Base-by-base conservation (phyloP, 1,140 invertebrate species). In the Anastatus disparis region DNA sequence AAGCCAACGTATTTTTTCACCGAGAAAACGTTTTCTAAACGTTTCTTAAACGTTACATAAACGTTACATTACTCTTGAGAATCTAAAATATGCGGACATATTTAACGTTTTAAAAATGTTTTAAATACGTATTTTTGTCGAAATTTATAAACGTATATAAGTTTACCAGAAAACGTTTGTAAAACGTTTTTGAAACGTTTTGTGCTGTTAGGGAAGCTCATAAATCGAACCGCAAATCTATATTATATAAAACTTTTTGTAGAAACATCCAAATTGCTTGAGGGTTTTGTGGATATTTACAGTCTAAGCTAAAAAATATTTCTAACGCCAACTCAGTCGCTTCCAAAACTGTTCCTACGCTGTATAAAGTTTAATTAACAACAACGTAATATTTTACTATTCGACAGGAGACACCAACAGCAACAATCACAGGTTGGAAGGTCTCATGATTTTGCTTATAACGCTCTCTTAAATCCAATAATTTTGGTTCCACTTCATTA, bases 401-500 rank as follows among this genome's bases (percentile, higher is more conserved):
- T 10, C 50, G 26, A 24, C 22, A 6, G 0, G 53, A 4, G 29
- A 35, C 35, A 1, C 70, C 63, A 35, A 56, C 50, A 15, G 61
- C 40, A 3, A 58, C 58, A 9, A 72, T 52, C 2, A 72, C 13
- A 3, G 70, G 70, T 40, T 72, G 70, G 1, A 72, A 48, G 0
- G 70, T 72, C 4, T 72, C 46, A 8, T 46, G 55, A 59, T 44
- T 66, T 59, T 27, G n/a, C 29, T 61, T 55, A 15, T 66, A 40
- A 13, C 59, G 44, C n/a, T 24, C 0, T 1, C 53, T 24, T 46
- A 66, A 44, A 52, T 66, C 35, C 38, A 29, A 27, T 10, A 53
- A 17, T 42, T 62, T 53, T n/a, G 17, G 17, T 13, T 22, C 0
- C 17, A 58, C 27, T 3, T 58, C 55, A 24, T 58, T 58, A 9